Evolutionary conservation across 2,888 invertebrate species (phyloP).

Genomic region (Drosophila prolongata): DNA sequence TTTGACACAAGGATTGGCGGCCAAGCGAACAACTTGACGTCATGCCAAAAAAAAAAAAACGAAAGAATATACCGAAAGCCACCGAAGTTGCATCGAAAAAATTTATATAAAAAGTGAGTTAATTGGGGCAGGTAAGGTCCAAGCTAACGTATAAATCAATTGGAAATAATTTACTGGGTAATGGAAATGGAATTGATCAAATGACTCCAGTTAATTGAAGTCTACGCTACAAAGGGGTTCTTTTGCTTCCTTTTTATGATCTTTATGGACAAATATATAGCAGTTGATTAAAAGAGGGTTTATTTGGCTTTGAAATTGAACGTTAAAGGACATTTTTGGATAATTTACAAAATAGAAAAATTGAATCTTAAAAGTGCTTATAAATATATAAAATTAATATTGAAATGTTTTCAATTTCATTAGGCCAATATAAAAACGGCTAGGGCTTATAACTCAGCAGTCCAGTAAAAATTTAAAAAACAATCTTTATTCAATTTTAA

Average conservation of each 20-base stretch:
- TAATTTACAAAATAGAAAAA: no score
- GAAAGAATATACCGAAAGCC: background rate
- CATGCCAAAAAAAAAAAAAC: constrained; percentile 37
- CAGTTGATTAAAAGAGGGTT: background rate
- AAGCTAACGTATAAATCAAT: constrained; percentile 26
- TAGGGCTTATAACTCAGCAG: no score
- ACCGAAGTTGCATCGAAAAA: constrained; percentile 10
- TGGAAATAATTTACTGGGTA: constrained; percentile 32
- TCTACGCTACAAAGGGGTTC: background rate
- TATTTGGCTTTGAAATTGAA: no score
- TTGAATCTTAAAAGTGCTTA: no score
- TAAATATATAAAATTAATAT: no score
- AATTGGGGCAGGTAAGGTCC: constrained; percentile 11
- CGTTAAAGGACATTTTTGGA: no score
- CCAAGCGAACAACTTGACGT: constrained; percentile 46
- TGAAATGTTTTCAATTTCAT: no score
- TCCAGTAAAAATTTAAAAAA: background rate
- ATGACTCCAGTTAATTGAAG: constrained; percentile 15
- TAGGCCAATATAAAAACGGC: no score
- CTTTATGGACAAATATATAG: no score
- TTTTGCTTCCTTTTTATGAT: no score
- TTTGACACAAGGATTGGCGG: constrained; percentile 39
- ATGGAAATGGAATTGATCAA: constrained; percentile 17
- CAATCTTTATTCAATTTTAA: background rate
- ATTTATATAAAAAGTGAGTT: constrained; percentile 2